Base-by-base conservation (phyloP, 2,797 vertebrate species). In the Mus caroli region DNA sequence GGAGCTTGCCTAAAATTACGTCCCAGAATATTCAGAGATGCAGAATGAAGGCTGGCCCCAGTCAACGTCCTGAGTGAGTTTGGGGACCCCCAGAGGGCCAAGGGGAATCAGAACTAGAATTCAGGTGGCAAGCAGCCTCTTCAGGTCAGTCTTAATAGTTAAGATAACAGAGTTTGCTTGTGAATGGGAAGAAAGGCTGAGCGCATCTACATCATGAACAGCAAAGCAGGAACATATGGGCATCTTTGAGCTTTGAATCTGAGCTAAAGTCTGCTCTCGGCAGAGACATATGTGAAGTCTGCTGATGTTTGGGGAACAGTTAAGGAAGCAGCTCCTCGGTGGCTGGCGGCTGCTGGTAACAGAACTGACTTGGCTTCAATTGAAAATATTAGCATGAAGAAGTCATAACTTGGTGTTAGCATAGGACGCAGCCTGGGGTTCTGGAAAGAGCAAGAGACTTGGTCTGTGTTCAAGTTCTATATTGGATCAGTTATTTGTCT, bases 371-470 rank as follows among this genome's bases (percentile, higher is more conserved):
- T 6, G 17, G 46, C 46, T 78, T 85, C 91, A 77, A 4, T 13
- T 31, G 80, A 93, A 91, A 96, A 64, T 88, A 77, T 6, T 13
- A 4, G 40, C 85, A 86, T 46, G 60, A 88, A 90, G 79, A 76
- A 14, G 31, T 20, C 19, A 62, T 93, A 50, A 15, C 77, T 94
- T 94, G 73, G n/a, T 54, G 75, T 78, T 28, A 56, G 37, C 26
- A 79, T 50, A 85, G 34, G 40, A 86, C 26, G 13, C 13, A 64
- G 28, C 34, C 91, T 88, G 37, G n/a, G 77, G 10, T 76, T 40
- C 75, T 52, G 6, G 82, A 88, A 88, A 84, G 56, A 91, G 50
- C n/a, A 89, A 62, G 24, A 82, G 77, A 43, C 43, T n/a, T 7
- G 3, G 37, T 79, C 67, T 96, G 50, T 37, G 20, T 94, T 88